Base-by-base conservation (phyloP, 2,797 vertebrate species). In the Dryobates pubescens region DNA sequence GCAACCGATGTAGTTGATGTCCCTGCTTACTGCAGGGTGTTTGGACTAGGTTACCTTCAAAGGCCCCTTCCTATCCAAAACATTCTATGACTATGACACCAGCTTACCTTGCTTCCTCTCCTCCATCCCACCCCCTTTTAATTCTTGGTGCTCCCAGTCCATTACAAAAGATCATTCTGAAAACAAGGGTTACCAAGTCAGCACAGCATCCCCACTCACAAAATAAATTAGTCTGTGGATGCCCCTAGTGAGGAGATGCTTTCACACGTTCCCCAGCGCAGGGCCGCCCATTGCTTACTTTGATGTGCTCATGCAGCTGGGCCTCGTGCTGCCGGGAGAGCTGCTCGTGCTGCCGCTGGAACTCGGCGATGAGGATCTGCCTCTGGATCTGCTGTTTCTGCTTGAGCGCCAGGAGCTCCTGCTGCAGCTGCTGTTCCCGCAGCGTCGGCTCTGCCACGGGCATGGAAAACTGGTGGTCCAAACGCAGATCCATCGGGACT, bases 351-450 rank as follows among this genome's bases (percentile, higher is more conserved):
- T 99, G 99, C 94, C 99, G 96, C 97, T 99, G 99, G 97, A 99
- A 99, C 98, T 99, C 99, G 0, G 99, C 99, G 5, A 99, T 99
- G 92, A 99, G 99, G 82, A 99, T 98, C 97, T 99, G 99, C 74
- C 99, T 92, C 97, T 99, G 99, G 95, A 99, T 99, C 98, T 99
- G 99, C 97, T 99, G 99, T 95, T 99, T 99, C 98, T 99, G 99
- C 96, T 99, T 99, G 53, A 99, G 98, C 0, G 98, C 97, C 96
- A 99, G 97, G 26, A 99, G 98, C 97, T 99, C 99, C 97, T 99
- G 99, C 97, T 99, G 99, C 78, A 99, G 98, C 97, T 99, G 99
- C 97, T 99, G 99, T 89, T 99, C 99, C 2, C 98, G 98, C 51
- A 97, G 97, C 0, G 96, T 93, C 0, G 98, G 96, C 82, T 98